Evolutionary conservation across 2,888 invertebrate genomes (phyloP), one percentile per base, ranked within the genome.

Genomic region (Zeuzera pyrina): DNA sequence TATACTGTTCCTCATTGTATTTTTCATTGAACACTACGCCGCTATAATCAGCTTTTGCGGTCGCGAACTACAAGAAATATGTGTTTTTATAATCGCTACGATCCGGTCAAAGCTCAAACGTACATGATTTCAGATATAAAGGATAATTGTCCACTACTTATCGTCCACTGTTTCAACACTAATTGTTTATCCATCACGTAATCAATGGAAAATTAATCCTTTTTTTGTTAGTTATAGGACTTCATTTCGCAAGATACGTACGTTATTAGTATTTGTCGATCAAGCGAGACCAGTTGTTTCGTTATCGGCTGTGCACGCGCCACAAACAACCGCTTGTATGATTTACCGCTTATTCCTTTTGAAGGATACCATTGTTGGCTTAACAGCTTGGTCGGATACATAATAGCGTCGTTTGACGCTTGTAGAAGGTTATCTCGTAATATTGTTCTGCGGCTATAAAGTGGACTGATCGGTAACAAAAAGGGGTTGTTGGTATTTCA

Each of bases 281-380:
- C 28, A 13, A 15, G 15, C 12, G 28, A n/a, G 12, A 28, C 15
- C 15, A 53, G 54, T 56, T 53, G 49, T 45, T 39, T 43, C 41
- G 46, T 45, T 47, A 49, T 63, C 56, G 61, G 47, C 51, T 47
- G 66, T 63, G 76, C 78, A 76, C 78, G 78, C 74, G 78, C 76
- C 67, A 57, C 64, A 67, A 69, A 64, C 69, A 65, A 55, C 59
- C 54, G 57, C 57, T 62, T 70, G 67, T 74, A 69, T 72, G 77
- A 76, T 78, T 78, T 76, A 77, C 67, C 58, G 52, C 58, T 59
- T 57, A 57, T 7, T 58, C 51, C 54, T 47, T 55, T 59, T 66
- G 64, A 72, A 67, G 65, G 68, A 61, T 59, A 50, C 60, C 61
- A 67, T 76, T 74, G 76, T 76, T 68, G 57, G 56, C 53, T 59